Conservation (phyloP, 2,797 vertebrate species). For the Gallinago nigripennis region DNA sequence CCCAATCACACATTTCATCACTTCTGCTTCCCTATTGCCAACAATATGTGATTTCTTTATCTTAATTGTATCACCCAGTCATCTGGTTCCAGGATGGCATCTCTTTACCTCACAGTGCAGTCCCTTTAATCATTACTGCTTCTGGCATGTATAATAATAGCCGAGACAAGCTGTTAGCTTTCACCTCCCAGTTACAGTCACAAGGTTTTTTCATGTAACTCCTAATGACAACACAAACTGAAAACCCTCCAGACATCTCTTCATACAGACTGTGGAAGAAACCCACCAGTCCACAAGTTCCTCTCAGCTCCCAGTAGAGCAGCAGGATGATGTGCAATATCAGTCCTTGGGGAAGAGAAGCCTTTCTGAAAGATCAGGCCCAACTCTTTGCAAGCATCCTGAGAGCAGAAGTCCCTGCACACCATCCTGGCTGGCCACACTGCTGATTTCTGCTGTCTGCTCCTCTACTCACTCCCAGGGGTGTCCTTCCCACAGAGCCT, state of each 20-base stretch:
- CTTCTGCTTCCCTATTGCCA: constrained; percentile 53
- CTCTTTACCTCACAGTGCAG: not conserved
- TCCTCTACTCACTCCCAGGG: not conserved
- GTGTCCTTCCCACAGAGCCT: not conserved
- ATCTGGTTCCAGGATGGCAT: constrained; percentile 48
- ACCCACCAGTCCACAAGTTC: not conserved
- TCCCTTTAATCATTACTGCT: constrained; percentile 64
- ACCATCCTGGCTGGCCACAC: not conserved
- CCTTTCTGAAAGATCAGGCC: not conserved
- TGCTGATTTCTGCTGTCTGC: not conserved
- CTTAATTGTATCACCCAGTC: constrained; percentile 58
- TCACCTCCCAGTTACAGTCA: constrained; percentile 45
- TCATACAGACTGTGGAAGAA: not conserved
- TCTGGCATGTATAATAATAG: constrained; percentile 60
- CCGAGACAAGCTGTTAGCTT: constrained; percentile 56
- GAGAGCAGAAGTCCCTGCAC: accelerated
- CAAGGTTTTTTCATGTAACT: not conserved
- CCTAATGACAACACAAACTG: constrained; percentile 45
- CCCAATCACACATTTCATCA: constrained; percentile 64
- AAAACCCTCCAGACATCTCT: not conserved
- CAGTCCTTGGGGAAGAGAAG: not conserved
- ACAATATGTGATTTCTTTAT: constrained; percentile 56
- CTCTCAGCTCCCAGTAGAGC: not conserved
- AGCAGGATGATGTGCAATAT: not conserved
- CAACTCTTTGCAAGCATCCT: not conserved